Base-by-base conservation (phyloP, 2,888 invertebrate species). In the Agrilus cyanescens region DNA sequence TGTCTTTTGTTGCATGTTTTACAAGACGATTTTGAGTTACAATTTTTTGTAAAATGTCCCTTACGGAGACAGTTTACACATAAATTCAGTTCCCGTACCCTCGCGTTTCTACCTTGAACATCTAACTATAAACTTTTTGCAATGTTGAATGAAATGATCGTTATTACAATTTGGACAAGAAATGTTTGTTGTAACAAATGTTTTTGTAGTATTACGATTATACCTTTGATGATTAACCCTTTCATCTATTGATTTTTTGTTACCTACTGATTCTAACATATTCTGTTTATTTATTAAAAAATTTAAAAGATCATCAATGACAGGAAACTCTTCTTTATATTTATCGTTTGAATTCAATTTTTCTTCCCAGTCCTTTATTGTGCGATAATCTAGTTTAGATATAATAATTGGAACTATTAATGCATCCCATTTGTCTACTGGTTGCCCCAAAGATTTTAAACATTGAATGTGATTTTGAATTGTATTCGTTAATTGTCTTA, bases 391-490 rank as follows among this genome's bases (percentile, higher is more conserved):
- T 5, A 46, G 40, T 37, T 49, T 49, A 12, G 36, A 12, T 13
- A 41, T 35, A 15, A 49, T 44, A 5, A 49, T 38, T 10, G 45
- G 37, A 20, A 48, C 13, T 7, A 48, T 25, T 5, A 48, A 34
- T 12, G 37, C 32, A 37, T 45, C 46, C 48, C 44, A 49, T 8
- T 32, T 18, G 12, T 47, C 41, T 12, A 48, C 37, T 12, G 47
- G 34, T 38, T 43, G 43, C 4, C 46, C 45, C 12, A 49, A 32
- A 29, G 41, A 40, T 35, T 43, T 34, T 20, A 49, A 40, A 15
- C 44, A 43, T 37, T 44, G 32, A 10, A 49, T 18, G 32, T 49
- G 44, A 41, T 42, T 45, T 34, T 49, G 43, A 10, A 43, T 20
- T 16, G 31, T 36, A 20, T 46, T 44, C 12, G 41, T 16, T 20